These are phyloP conservation scores for Sphaerophoria rueppellii DNA, from an alignment of 2,888 invertebrate genomes.

Conservation along the genomic window DNA sequence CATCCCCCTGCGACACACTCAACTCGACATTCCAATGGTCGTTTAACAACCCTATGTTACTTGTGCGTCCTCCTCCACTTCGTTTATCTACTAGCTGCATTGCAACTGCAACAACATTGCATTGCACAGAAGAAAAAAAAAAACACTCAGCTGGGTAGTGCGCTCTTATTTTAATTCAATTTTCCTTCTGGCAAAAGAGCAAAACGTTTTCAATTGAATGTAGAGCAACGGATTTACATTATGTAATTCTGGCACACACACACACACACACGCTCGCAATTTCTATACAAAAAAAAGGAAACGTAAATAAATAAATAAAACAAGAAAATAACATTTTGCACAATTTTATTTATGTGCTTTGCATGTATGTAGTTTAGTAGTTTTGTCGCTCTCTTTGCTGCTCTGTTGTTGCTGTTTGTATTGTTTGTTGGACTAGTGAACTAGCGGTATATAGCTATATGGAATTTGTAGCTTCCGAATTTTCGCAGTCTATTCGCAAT, in stretches of 20 bases:
- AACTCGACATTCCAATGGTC: neutral
- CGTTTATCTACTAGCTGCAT: neutral
- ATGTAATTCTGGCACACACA: slow-evolving; percentile 69
- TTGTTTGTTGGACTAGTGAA: slow-evolving; percentile 28
- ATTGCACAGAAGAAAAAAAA: neutral
- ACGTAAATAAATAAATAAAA: neutral
- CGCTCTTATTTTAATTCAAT: slow-evolving; percentile 74
- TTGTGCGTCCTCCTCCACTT: neutral
- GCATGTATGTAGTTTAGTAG: slow-evolving; percentile 29
- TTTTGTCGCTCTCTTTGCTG: neutral
- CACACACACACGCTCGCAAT: neutral
- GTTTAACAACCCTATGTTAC: slow-evolving; percentile 1
- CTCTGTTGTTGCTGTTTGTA: slow-evolving; percentile 17
- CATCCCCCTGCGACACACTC: neutral
- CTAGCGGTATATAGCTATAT: slow-evolving; percentile 28
- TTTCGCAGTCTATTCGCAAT: slow-evolving; percentile 52
- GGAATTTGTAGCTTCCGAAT: slow-evolving; percentile 46
- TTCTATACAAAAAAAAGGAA: slow-evolving; percentile 2
- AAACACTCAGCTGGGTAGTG: slow-evolving; percentile 44
- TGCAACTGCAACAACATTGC: neutral
- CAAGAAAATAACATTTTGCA: slow-evolving; percentile 34
- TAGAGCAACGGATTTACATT: slow-evolving; percentile 72
- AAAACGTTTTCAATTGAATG: slow-evolving; percentile 72
- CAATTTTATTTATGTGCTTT: no score
- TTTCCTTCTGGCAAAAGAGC: slow-evolving; percentile 73